phyloP scores from a whole-genome alignment of 2,113 vertebrate species.

The Dipodomys stephensi region DNA sequence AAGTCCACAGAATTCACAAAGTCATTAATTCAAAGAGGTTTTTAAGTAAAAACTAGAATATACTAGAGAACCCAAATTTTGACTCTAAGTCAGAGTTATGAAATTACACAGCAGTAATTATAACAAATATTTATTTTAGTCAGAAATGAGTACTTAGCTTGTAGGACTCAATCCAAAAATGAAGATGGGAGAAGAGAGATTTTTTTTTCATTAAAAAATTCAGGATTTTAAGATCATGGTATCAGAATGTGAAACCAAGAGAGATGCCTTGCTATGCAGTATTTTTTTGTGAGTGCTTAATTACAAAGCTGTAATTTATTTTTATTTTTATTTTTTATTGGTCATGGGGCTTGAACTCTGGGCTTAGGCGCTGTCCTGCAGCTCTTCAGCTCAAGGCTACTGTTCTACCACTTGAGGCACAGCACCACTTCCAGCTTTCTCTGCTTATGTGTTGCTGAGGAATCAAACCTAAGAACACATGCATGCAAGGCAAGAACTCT shows the following conservation, averaged over 20 bases:
- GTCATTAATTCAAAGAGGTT: conserved; percentile 5
- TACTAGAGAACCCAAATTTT: background rate
- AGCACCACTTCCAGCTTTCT: too few relatives aligned
- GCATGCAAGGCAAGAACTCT: too few relatives aligned
- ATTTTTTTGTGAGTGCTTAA: fast-evolving
- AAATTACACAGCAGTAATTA: conserved; percentile 29
- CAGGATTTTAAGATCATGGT: background rate
- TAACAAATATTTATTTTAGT: background rate
- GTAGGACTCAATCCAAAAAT: background rate
- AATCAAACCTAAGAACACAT: too few relatives aligned
- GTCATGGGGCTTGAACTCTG: too few relatives aligned
- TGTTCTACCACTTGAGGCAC: too few relatives aligned
- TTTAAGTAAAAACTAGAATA: background rate
- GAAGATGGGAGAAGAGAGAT: background rate
- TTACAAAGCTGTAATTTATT: background rate
- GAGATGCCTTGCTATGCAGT: fast-evolving
- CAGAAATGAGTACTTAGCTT: background rate
- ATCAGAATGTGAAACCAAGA: background rate
- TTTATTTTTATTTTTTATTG: background rate
- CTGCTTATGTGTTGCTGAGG: too few relatives aligned
- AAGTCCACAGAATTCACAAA: conserved; percentile 8
- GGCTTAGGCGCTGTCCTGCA: too few relatives aligned
- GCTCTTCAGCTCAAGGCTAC: too few relatives aligned
- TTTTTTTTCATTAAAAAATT: background rate
- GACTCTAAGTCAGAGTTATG: background rate